Conservation (phyloP, 92 coral and sea anemone species). For the Bergia puertoricense region DNA sequence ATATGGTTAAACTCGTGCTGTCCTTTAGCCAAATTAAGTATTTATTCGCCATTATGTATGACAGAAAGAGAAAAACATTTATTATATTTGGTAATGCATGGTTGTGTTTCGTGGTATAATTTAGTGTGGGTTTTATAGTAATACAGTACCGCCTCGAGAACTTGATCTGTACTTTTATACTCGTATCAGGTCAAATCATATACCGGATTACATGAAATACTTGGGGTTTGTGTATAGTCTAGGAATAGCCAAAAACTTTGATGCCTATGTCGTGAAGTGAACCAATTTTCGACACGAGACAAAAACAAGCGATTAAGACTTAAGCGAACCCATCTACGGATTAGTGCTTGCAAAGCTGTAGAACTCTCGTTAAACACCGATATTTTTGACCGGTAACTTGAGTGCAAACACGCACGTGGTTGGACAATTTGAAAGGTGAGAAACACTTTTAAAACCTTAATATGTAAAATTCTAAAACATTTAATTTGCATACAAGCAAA, state of each 20-base stretch:
- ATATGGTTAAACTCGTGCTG: background rate
- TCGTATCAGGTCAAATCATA: background rate
- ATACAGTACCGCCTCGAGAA: background rate
- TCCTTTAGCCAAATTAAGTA: background rate
- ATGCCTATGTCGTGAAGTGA: background rate
- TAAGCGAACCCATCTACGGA: background rate
- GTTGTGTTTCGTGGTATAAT: background rate
- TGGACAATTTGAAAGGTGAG: background rate
- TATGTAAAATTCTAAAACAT: background rate
- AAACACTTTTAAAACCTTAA: background rate
- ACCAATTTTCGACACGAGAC: conserved; percentile 9
- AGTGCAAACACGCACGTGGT: background rate
- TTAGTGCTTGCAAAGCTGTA: background rate
- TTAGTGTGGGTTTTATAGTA: background rate
- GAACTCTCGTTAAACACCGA: background rate
- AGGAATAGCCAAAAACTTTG: background rate
- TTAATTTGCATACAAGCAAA: background rate
- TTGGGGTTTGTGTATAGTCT: background rate
- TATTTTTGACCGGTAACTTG: background rate
- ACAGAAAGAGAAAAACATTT: background rate
- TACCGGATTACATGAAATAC: background rate
- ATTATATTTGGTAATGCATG: background rate
- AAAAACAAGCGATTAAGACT: conserved; percentile 1
- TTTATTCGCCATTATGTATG: background rate
- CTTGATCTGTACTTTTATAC: background rate